Evolutionary conservation across 2,797 vertebrate species (phyloP).

Genomic region (Chromis chromis): DNA sequence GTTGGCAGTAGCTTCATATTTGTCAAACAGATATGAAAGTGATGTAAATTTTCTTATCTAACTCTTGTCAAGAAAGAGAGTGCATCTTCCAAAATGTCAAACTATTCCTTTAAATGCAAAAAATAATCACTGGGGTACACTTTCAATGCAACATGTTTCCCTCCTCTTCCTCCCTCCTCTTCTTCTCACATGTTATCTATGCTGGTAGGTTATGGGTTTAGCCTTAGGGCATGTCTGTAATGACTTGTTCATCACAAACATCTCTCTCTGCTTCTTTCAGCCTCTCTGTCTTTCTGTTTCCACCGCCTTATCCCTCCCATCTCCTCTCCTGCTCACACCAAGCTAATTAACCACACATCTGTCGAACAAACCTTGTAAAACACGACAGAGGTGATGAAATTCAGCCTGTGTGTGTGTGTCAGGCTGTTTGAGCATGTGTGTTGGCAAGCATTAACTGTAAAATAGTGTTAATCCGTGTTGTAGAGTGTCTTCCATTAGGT

Average conservation of each 20-base stretch:
- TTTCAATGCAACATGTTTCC: conserved; percentile 11
- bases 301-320: conserved; percentile 36
- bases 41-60: background rate
- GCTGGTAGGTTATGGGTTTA: conserved; percentile 25
- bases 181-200: conserved; percentile 15
- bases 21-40: background rate
- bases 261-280: conserved; percentile 5
- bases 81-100: background rate
- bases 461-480: conserved; percentile 76
- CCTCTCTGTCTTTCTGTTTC: conserved; percentile 40
- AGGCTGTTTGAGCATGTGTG: background rate
- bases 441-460: conserved; percentile 68
- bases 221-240: conserved; percentile 51
- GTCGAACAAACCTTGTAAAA: conserved; percentile 76
- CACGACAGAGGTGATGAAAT: conserved; percentile 76
- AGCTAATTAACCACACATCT: conserved; percentile 81
- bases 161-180: conserved; percentile 9
- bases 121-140: background rate
- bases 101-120: background rate
- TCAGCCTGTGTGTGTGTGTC: conserved; percentile 45
- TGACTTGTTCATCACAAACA: conserved; percentile 56
- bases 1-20: conserved; percentile 3
- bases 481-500: conserved; percentile 76
- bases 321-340: conserved; percentile 63
- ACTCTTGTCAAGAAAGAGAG: background rate